A percentile compares a stretch with the other conserved stretches of the same genome.
phyloP scores from a whole-genome alignment of 2,113 vertebrate species.

The Cyrtonyx montezumae region DNA sequence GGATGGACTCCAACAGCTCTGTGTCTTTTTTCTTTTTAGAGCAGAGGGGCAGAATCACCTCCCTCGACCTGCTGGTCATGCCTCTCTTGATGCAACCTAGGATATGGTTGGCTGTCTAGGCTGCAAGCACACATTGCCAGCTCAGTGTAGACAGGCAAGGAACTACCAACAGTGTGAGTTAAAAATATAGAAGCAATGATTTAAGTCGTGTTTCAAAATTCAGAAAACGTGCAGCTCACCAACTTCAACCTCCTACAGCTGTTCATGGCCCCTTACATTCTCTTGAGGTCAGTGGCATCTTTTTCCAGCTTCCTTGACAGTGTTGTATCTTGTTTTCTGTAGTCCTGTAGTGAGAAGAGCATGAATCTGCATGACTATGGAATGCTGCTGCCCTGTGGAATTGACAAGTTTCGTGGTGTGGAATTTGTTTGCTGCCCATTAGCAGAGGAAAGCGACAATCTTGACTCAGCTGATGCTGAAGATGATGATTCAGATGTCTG shows the following conservation, averaged over 20 bases:
- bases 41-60: too few species aligned
- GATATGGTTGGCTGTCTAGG: too few species aligned
- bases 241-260: background rate
- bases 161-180: background rate
- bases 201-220: background rate
- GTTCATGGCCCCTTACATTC: background rate
- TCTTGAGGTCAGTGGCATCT: background rate
- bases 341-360: constrained; percentile 95
- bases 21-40: too few species aligned
- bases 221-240: background rate
- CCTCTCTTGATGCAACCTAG: too few species aligned
- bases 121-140: too few species aligned
- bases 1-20: too few species aligned
- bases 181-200: background rate
- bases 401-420: constrained; percentile 95
- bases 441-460: constrained; percentile 82
- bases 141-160: background rate
- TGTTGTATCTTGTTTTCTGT: background rate
- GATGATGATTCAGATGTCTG: constrained; percentile 96
- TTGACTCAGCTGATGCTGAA: constrained; percentile 88
- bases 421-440: constrained; percentile 96
- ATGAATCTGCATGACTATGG: constrained; percentile 97
- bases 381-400: constrained; percentile 96
- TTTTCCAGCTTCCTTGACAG: background rate
- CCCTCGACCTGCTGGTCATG: too few species aligned